Evolutionary conservation across 2,113 vertebrate genomes (phyloP), one percentile per base, ranked within the genome.

Genomic region (Sapayoa aenigma): DNA sequence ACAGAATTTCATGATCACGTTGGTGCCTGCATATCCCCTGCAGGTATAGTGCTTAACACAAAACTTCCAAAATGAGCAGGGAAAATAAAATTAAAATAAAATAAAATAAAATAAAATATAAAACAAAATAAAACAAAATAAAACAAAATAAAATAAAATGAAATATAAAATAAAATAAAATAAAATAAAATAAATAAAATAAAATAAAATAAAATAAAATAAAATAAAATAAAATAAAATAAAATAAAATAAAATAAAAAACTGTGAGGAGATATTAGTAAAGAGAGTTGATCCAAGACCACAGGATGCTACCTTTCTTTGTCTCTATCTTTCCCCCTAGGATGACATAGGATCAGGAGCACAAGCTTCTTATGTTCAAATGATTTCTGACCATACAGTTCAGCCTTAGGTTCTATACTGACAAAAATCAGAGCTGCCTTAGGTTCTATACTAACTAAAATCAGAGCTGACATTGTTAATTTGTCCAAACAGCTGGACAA

Each of bases 401-500:
- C 50, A 81, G 42, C 14, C 20, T 90, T 82, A 89, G 25, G 16
- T 81, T 53, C 12, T 50, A 4, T 47, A 71, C 84, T 92, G 90
- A 66, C 55, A 67, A 65, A 91, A 74, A 93, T 92, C 77, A 77
- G 56, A 72, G 58, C 11, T 78, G 35, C 14, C 20, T 90, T 82
- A 89, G 25, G 16, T 81, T 53, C 12, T 50, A 4, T 47, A 71
- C 84, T 92, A 92, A 66, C 55, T 71, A 65, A 91, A 74, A 93
- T 92, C 77, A 77, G 56, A 72, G 58, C 11, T 78, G 35, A 23
- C 47, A 92, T 52, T 79, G 59, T 78, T 93, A 93, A 95, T 97
- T 95, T 91, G 42, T 77, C 59, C n/a, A 37, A 96, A 77, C 71
- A 97, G 80, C 35, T 94, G 81, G 84, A 92, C 59, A 92, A 97